Base-by-base conservation (phyloP, 2,113 vertebrate species). In the Thalassoma bifasciatum region DNA sequence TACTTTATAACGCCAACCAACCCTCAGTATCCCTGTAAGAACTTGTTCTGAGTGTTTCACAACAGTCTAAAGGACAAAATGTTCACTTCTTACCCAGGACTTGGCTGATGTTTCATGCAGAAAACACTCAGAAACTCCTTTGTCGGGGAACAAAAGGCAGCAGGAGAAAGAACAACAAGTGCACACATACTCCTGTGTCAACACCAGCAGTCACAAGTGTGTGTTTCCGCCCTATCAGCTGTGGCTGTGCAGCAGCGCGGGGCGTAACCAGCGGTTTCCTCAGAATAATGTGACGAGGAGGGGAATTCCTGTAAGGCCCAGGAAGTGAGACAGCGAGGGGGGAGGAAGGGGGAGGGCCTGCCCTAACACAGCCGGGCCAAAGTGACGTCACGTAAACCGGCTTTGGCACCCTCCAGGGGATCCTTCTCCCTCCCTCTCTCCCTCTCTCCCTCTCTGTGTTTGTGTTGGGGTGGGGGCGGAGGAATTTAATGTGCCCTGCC, bases 241-340 rank as follows among this genome's bases (percentile, higher is more conserved):
- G 90, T 72, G 82, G 81, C 70, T 64, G 42, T 44, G 82, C 76
- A 49, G 85, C 23, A 40, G 72, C 13, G 62, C 10, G 78, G 85
- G 80, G 89, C 73, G 80, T 71, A 22, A 75, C 86, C 83, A 52
- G 81, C 76, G 70, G 80, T 77, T 90, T 91, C 79, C 87, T 89
- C 78, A 62, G 63, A 86, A 88, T 72, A 79, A 88, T 71, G 86
- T 91, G 91, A 92, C 87, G 86, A 91, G 84, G 79, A 86, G 91
- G 93, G 92, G 87, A 92, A 92, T 93, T 92, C 91, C 92, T 91
- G 90, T 89, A 82, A 88, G 77, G 75, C 65, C 82, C 75, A 56
- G 66, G 62, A 49, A 57, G 72, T 30, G 26, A 16, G 23, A 22
- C 38, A 17, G 53, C 10, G n/a, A n/a, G 46, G 14, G 58, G 38